Evolutionary conservation across 2,113 vertebrate genomes (phyloP).

Genomic region (Nannospalax galili): DNA sequence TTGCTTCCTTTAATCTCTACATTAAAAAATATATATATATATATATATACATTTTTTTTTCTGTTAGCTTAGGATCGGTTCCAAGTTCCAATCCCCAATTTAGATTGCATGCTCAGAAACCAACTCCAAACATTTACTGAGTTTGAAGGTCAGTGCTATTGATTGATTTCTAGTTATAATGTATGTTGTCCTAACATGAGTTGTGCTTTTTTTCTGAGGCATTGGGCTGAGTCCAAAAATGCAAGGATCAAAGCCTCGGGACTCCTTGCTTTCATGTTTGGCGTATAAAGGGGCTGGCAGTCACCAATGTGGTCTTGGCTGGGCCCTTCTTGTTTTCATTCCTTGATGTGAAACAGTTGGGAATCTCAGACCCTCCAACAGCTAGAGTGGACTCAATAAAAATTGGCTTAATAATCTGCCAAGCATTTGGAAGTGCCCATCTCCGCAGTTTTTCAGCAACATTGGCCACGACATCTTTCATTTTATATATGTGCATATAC

Average conservation of each 20-base stretch:
- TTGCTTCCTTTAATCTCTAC: slow-evolving; percentile 87
- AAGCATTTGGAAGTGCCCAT: slow-evolving; percentile 89
- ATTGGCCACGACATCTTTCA: slow-evolving; percentile 86
- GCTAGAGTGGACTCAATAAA: slow-evolving; percentile 91
- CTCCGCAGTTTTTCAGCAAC: slow-evolving; percentile 88
- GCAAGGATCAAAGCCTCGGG: slow-evolving; percentile 91
- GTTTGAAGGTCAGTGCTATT: slow-evolving; percentile 91
- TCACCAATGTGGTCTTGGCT: slow-evolving; percentile 92
- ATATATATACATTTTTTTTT: slow-evolving; percentile 70
- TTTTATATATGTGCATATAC: too few species aligned
- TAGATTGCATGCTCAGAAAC: slow-evolving; percentile 89
- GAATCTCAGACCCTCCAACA: slow-evolving; percentile 89
- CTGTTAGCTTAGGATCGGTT: slow-evolving; percentile 87
- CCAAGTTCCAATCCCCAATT: slow-evolving; percentile 90
- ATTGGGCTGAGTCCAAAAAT: slow-evolving; percentile 90
- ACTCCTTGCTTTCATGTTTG: slow-evolving; percentile 93
- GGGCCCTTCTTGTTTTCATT: slow-evolving; percentile 89
- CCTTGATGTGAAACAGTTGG: slow-evolving; percentile 93
- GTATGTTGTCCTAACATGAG: slow-evolving; percentile 91
- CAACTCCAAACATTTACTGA: slow-evolving; percentile 89
- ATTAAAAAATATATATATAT: slow-evolving; percentile 81
- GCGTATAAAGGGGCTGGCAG: slow-evolving; percentile 92
- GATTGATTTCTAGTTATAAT: slow-evolving; percentile 93
- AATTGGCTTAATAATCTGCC: slow-evolving; percentile 90
- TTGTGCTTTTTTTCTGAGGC: slow-evolving; percentile 78